phyloP scores from a whole-genome alignment of 2,113 vertebrate genomes.

The Podocnemis expansa region DNA sequence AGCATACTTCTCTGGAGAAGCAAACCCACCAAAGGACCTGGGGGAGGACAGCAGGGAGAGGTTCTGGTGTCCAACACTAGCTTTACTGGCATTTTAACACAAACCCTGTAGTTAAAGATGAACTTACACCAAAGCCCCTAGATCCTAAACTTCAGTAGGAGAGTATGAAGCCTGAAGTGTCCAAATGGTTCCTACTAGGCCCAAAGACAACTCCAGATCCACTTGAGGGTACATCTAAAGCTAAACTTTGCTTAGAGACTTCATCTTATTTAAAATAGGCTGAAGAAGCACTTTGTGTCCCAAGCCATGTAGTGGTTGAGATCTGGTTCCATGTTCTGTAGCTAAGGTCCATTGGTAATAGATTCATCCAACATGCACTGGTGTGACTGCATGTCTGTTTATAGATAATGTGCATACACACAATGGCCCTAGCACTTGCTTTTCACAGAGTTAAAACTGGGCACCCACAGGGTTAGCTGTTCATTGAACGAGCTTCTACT shows the following conservation, averaged over 20 bases:
- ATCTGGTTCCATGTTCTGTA: too few species aligned
- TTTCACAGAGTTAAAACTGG: background rate
- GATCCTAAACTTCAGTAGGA: background rate
- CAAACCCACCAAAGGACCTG: conserved; percentile 84
- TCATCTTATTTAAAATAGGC: background rate
- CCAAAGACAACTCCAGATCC: background rate
- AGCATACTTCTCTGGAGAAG: conserved; percentile 77
- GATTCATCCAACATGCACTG: too few species aligned
- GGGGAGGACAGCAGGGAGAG: background rate
- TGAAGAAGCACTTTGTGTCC: background rate
- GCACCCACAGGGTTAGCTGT: too few species aligned
- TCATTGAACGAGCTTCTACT: background rate
- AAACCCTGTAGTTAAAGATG: background rate
- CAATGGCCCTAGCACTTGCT: too few species aligned
- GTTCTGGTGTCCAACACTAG: rapidly evolving
- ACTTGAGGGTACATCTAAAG: background rate
- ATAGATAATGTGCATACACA: too few species aligned
- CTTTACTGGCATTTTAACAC: background rate
- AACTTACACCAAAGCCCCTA: background rate
- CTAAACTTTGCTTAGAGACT: background rate
- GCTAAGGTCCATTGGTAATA: too few species aligned
- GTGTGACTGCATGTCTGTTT: too few species aligned
- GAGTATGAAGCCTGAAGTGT: background rate
- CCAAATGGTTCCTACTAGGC: background rate
- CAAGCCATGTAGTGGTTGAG: background rate